These are phyloP conservation scores for Berghia stephanieae DNA, from an alignment of 1,140 invertebrate species.

Conservation along the genomic window DNA sequence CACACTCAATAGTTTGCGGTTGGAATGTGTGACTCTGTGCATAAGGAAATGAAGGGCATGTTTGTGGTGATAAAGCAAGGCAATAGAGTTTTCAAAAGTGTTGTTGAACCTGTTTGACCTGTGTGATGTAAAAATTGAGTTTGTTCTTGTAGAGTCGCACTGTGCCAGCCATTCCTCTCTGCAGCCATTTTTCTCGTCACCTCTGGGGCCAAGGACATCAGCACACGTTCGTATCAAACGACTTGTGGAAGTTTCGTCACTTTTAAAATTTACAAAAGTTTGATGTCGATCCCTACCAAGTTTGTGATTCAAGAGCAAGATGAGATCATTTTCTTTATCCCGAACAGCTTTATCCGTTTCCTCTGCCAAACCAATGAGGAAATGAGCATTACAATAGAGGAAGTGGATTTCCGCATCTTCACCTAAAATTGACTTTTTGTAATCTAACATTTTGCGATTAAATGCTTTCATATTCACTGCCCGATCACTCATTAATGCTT, in stretches of 20 bases:
- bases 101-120: slow-evolving; percentile 10
- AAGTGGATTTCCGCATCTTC: slow-evolving; percentile 11
- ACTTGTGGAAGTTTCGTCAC: neutral
- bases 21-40: neutral
- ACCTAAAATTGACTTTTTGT: neutral
- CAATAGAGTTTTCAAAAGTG: neutral
- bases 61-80: slow-evolving; percentile 7
- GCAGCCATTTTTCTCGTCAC: slow-evolving; percentile 26
- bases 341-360: neutral
- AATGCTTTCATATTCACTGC: slow-evolving; percentile 16
- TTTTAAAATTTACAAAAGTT: neutral
- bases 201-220: slow-evolving; percentile 16
- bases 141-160: neutral
- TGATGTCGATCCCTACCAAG: too few species aligned
- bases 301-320: neutral
- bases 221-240: neutral
- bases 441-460: neutral
- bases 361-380: neutral
- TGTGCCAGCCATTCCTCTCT: slow-evolving; percentile 1
- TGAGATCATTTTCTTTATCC: neutral
- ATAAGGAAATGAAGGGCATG: neutral
- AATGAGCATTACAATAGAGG: slow-evolving; percentile 24
- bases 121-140: neutral
- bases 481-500: slow-evolving; percentile 22
- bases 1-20: neutral